Base-by-base conservation (phyloP, 64 coral and sea anemone genomes). In the Pocillopora damicornis region DNA sequence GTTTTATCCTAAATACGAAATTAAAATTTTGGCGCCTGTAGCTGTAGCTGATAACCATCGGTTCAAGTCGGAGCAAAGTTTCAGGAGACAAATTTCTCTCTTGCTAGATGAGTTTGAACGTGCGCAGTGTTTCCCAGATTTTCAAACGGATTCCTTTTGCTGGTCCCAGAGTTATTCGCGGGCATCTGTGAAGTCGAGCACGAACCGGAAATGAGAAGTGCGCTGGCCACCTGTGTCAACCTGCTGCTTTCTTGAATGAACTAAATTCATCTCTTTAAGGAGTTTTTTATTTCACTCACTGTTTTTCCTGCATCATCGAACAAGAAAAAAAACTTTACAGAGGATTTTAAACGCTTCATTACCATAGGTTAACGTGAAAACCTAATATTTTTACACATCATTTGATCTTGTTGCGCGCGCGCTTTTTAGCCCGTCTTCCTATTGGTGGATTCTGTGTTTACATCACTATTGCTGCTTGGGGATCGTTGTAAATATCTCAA, bases 401-500 rank as follows among this genome's bases (percentile, higher is more conserved):
- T 0, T 63, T 37, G 8, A 13, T 57, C 23, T 15, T 72, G 37
- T 71, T 11, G 9, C 7, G 0, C 20, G 20, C 25, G 67, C 7
- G 18, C 25, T 13, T 71, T 71, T 71, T 26, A 58, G 2, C 65
- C 30, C 38, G 4, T 60, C 35, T 22, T 58, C 61, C 45, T 17
- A 83, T 83, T 83, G 60, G 61, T 42, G 18, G 15, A 12, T 11
- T 20, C 17, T 0, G 15, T 58, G 0, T 20, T 85, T 68, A 65
- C 81, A 38, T 85, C 63, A 85, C 81, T 42, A 67, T 36, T 15
- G 8, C 63, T 67, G 61, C 64, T 81, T 63, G 79, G 64, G 59
- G 64, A 83, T 68, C 63, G 26, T 51, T 83, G 75, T 83, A 51
- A 85, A 73, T 85, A 85, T 85, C 72, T 85, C 38, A 68, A 22